Evolutionary conservation across 2,113 vertebrate species (phyloP).

Genomic region (Salminus brasiliensis): DNA sequence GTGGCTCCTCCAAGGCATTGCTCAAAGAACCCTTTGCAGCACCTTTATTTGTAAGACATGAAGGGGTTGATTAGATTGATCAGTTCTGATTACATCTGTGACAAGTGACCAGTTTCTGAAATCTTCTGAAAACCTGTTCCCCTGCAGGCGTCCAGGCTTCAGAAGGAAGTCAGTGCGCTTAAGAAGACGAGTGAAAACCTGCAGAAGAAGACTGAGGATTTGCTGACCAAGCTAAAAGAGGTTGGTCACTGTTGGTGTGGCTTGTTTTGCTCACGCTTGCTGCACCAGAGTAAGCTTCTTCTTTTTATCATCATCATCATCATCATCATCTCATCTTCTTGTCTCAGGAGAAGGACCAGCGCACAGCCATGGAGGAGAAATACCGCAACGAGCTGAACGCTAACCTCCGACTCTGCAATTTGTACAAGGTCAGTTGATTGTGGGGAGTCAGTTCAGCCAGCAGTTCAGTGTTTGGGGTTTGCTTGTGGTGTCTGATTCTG

Average conservation of each 20-base stretch:
- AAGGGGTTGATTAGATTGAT: no score
- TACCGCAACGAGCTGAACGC: constrained; percentile 94
- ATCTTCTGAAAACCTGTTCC: not conserved
- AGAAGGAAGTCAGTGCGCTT: constrained; percentile 82
- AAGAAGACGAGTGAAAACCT: constrained; percentile 86
- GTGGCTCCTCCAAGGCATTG: no score
- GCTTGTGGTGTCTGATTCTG: not conserved
- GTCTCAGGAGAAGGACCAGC: constrained; percentile 90
- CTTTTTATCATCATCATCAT: not conserved
- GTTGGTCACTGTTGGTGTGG: constrained; percentile 60
- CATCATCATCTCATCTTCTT: constrained; percentile 31
- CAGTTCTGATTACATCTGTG: no score
- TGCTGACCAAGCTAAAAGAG: constrained; percentile 91
- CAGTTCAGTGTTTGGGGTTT: not conserved
- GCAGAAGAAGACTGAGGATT: constrained; percentile 85
- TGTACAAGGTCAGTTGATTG: constrained; percentile 86
- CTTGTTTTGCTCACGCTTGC: not conserved
- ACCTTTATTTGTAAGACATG: no score
- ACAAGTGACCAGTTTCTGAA: no score
- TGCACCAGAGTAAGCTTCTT: no score
- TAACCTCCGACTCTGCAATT: constrained; percentile 88
- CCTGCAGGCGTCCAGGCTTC: constrained; percentile 81
- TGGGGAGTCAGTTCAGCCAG: not conserved
- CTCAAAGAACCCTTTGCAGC: no score
- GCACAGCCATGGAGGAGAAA: constrained; percentile 88